Evolutionary conservation across 2,888 invertebrate species (phyloP).

Genomic region (Drosophila limbata): DNA sequence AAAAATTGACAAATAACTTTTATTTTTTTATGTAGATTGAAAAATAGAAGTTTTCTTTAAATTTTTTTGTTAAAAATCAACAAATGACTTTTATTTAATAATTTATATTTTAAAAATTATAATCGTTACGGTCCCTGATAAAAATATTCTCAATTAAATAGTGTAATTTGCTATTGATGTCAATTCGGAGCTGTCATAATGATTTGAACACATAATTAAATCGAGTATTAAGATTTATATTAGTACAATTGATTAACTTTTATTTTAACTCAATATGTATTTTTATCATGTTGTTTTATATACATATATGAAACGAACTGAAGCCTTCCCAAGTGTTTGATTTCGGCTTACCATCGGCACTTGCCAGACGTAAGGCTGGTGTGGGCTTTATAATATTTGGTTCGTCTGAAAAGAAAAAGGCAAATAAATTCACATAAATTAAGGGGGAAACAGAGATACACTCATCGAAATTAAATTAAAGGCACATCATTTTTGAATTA

Average conservation of each 20-base stretch:
- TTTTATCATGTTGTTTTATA: not conserved
- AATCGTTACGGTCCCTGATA: no score
- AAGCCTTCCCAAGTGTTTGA: not conserved
- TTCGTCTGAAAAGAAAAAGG: slow-evolving; percentile 67
- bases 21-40: no score
- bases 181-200: not conserved
- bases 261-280: not conserved
- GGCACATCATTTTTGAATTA: no score
- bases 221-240: not conserved
- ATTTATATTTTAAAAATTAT: no score
- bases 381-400: slow-evolving; percentile 78
- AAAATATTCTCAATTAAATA: no score
- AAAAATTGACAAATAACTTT: no score
- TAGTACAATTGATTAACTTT: not conserved
- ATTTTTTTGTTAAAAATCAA: no score
- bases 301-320: slow-evolving; percentile 1
- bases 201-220: no score
- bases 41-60: no score
- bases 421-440: not conserved
- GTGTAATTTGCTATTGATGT: no score
- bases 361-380: slow-evolving; percentile 69
- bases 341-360: slow-evolving; percentile 76
- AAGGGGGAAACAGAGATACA: not conserved
- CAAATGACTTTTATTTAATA: no score
- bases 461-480: no score